Percentiles rank a stretch among this genome's conserved stretches.
These are phyloP conservation scores for Andrena bicolor DNA, from an alignment of 2,888 invertebrate genomes.

Conservation along the genomic window DNA sequence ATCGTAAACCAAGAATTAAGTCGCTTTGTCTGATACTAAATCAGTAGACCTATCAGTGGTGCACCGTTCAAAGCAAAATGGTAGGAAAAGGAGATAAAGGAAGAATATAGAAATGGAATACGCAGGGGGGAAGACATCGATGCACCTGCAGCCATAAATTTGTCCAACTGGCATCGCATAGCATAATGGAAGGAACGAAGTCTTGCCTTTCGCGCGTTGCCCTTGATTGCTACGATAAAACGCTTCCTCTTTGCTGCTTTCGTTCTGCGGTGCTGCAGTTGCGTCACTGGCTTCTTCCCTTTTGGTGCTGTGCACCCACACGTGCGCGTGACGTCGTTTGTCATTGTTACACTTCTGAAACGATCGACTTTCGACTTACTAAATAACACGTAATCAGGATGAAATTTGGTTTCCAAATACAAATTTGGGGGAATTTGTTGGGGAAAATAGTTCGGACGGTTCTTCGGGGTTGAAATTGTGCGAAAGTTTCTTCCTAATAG, in stretches of 20 bases:
- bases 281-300: conserved; percentile 11
- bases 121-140: conserved; percentile 39
- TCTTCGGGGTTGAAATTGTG: too few species aligned
- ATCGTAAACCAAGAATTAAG: not conserved
- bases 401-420: too few species aligned
- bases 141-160: conserved; percentile 76
- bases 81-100: not conserved
- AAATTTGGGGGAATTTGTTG: too few species aligned
- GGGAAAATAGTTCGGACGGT: too few species aligned
- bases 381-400: too few species aligned
- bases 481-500: too few species aligned
- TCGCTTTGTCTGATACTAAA: not conserved
- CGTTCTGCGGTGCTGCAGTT: not conserved
- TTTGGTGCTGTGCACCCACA: not conserved
- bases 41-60: not conserved
- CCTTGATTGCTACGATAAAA: conserved; percentile 72
- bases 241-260: conserved; percentile 25
- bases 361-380: too few species aligned
- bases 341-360: too few species aligned
- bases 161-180: conserved; percentile 66
- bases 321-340: not conserved
- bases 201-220: conserved; percentile 65
- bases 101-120: not conserved
- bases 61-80: conserved; percentile 7
- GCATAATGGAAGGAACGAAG: conserved; percentile 57